These are phyloP conservation scores for Platerodrilus igneus DNA, from an alignment of 2,888 invertebrate genomes.

Conservation along the genomic window DNA sequence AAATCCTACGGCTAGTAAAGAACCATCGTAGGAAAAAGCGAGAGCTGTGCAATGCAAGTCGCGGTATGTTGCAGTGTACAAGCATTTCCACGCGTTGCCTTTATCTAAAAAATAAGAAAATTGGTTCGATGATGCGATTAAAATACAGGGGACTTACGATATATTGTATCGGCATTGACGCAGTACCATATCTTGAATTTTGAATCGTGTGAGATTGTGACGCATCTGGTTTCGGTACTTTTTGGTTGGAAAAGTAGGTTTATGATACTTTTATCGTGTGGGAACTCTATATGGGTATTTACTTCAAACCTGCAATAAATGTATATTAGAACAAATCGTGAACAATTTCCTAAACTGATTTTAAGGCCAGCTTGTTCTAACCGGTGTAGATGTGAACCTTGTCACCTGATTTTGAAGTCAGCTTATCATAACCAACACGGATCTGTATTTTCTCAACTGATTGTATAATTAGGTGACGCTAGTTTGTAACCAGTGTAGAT, in stretches of 20 bases:
- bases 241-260: conserved; percentile 58
- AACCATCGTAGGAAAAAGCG: conserved; percentile 72
- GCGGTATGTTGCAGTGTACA: conserved; percentile 59
- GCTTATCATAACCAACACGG: too few species aligned
- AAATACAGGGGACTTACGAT: conserved; percentile 45
- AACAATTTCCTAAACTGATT: too few species aligned
- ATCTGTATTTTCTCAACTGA: too few species aligned
- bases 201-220: conserved; percentile 64
- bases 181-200: conserved; percentile 69
- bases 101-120: conserved; percentile 45
- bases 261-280: conserved; percentile 60
- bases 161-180: conserved; percentile 52
- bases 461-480: too few species aligned
- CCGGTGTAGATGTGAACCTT: too few species aligned
- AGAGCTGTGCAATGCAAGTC: conserved; percentile 55
- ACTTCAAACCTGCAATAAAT: conserved; percentile 58
- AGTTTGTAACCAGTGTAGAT: too few species aligned
- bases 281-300: conserved; percentile 69
- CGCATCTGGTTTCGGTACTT: conserved; percentile 51
- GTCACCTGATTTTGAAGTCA: too few species aligned
- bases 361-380: too few species aligned
- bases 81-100: conserved; percentile 62
- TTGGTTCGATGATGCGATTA: background rate
- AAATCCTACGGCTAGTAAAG: conserved; percentile 67
- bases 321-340: too few species aligned